These are phyloP conservation scores for Argyra leucocephala DNA, from an alignment of 2,888 invertebrate genomes.

Conservation along the genomic window DNA sequence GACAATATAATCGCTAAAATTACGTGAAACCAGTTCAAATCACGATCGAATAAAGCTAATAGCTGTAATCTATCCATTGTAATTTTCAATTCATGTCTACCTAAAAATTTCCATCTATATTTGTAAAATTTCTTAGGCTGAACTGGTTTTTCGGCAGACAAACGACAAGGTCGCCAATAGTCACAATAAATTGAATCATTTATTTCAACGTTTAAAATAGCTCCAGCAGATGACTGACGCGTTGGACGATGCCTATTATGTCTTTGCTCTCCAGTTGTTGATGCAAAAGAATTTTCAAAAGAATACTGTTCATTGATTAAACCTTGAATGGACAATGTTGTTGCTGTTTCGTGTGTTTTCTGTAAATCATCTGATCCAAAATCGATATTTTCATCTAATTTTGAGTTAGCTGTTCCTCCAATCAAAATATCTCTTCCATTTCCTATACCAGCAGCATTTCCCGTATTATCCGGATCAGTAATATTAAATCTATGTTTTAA, in stretches of 20 bases:
- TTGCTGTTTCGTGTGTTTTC: neutral
- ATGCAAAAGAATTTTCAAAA: constrained; percentile 22
- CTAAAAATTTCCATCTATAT: constrained; percentile 38
- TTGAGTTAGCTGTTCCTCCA: neutral
- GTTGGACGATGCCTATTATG: neutral
- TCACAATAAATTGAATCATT: constrained; percentile 38
- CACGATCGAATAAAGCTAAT: constrained; percentile 85
- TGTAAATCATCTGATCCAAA: constrained; percentile 14
- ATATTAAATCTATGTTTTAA: constrained; percentile 14
- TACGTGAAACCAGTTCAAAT: constrained; percentile 64
- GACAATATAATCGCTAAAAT: constrained; percentile 74
- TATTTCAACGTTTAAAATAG: constrained; percentile 36
- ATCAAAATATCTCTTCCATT: constrained; percentile 21
- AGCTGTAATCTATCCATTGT: constrained; percentile 87
- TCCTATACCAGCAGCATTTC: constrained; percentile 21
- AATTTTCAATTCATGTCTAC: constrained; percentile 53
- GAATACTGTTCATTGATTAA: constrained; percentile 21
- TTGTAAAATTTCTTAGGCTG: constrained; percentile 42
- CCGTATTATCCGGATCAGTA: constrained; percentile 14
- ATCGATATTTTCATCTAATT: constrained; percentile 13
- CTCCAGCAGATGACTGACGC: constrained; percentile 11
- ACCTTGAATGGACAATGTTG: constrained; percentile 19
- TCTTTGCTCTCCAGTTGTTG: constrained; percentile 18
- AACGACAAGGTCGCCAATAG: constrained; percentile 38
- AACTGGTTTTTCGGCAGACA: constrained; percentile 36